Conservation (phyloP, 2,888 invertebrate species). For the Ischnura elegans region DNA sequence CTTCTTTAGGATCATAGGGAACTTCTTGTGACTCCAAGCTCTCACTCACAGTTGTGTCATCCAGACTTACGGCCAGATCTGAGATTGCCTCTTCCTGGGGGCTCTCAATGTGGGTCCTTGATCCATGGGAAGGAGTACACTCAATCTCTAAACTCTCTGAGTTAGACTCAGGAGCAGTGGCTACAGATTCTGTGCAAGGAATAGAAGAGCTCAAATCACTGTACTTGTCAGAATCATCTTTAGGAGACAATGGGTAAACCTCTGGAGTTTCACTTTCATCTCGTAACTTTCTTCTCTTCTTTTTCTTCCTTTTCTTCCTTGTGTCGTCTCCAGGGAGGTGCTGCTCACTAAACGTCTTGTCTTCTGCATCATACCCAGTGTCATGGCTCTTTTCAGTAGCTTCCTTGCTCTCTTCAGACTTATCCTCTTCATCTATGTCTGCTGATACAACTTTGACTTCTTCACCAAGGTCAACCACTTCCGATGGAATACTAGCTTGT, state of each 20-base stretch:
- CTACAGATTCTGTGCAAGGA: neutral
- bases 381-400: slow-evolving; percentile 80
- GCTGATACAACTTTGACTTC: neutral
- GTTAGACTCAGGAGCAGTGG: neutral
- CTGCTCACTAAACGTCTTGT: slow-evolving; percentile 82
- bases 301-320: slow-evolving; percentile 79
- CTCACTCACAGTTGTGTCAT: slow-evolving; percentile 59
- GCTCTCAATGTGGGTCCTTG: neutral
- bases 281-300: slow-evolving; percentile 79
- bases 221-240: neutral
- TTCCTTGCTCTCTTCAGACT: slow-evolving; percentile 45
- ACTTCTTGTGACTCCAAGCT: slow-evolving; percentile 67
- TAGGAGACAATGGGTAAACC: slow-evolving; percentile 46
- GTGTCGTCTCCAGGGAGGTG: slow-evolving; percentile 76
- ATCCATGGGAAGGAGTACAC: neutral
- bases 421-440: neutral
- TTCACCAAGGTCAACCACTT: neutral
- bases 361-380: slow-evolving; percentile 87
- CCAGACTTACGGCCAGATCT: slow-evolving; percentile 21
- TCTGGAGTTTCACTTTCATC: slow-evolving; percentile 79
- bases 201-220: slow-evolving; percentile 5
- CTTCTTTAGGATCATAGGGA: slow-evolving; percentile 75
- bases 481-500: neutral
- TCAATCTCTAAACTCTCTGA: slow-evolving; percentile 29
- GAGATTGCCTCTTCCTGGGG: neutral